Evolutionary conservation across 1,140 invertebrate genomes (phyloP).

Genomic region (Sminthurinus signatus): DNA sequence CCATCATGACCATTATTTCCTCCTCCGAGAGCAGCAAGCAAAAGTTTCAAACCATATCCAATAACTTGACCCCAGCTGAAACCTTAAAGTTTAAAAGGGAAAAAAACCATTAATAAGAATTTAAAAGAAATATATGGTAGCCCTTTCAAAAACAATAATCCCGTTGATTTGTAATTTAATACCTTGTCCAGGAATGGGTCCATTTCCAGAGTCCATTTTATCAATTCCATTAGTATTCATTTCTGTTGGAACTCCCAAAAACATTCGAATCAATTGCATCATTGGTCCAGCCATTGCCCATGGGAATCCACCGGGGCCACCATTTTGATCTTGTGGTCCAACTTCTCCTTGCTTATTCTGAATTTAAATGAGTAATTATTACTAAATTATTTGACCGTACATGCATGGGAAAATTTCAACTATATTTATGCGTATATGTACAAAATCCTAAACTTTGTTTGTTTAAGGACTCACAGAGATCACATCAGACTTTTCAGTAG

Average conservation of each 20-base stretch:
- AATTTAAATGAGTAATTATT: no score
- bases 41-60: slow-evolving; percentile 69
- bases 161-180: background rate
- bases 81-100: slow-evolving; percentile 24
- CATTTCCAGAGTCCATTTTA: slow-evolving; percentile 36
- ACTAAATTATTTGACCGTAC: no score
- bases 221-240: slow-evolving; percentile 30
- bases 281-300: slow-evolving; percentile 34
- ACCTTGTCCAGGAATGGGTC: slow-evolving; percentile 20
- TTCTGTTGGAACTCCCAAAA: slow-evolving; percentile 35
- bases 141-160: background rate
- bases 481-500: slow-evolving; percentile 3
- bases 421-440: no score
- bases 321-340: background rate
- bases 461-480: background rate
- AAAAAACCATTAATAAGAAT: no score
- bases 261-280: slow-evolving; percentile 32
- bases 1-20: slow-evolving; percentile 64
- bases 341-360: slow-evolving; percentile 13
- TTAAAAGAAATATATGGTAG: background rate
- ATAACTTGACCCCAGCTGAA: slow-evolving; percentile 49
- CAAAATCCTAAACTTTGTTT: no score
- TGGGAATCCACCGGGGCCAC: slow-evolving; percentile 14
- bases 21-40: slow-evolving; percentile 68
- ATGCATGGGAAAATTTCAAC: no score